A percentile compares a stretch with the other conserved stretches of the same genome.
Conservation (phyloP, 1,140 invertebrate species). For the Phymorhynchus buccinoides region DNA sequence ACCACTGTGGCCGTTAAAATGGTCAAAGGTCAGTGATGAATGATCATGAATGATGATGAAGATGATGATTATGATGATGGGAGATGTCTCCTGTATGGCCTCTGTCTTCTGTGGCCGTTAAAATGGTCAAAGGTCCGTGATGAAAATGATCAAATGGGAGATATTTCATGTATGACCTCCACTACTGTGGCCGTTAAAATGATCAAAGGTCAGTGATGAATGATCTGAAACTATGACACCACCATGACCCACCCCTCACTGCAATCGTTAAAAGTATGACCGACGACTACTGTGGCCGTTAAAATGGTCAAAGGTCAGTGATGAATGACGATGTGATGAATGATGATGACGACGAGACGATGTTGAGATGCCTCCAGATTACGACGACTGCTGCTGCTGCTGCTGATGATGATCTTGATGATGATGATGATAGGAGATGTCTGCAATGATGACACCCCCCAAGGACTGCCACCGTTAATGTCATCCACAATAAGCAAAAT, state of each 20-base stretch:
- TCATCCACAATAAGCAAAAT: no score
- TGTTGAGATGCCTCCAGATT: constrained; percentile 78
- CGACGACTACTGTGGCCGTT: constrained; percentile 96
- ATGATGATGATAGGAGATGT: no score
- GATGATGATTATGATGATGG: no score
- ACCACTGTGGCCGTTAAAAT: constrained; percentile 97
- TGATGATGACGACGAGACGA: constrained; percentile 81
- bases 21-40: constrained; percentile 87
- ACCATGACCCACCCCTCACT: constrained; percentile 74
- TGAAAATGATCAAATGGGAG: constrained; percentile 86
- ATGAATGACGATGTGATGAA: no score
- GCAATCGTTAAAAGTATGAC: no score
- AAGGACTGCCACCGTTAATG: no score
- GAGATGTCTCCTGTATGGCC: constrained; percentile 72
- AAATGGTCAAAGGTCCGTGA: constrained; percentile 93
- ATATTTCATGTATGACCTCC: constrained; percentile 67
- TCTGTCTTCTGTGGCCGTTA: constrained; percentile 91
- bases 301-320: constrained; percentile 95
- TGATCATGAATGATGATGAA: constrained; percentile 81
- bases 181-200: constrained; percentile 97
- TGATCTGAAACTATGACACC: constrained; percentile 84
- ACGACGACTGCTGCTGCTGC: no score
- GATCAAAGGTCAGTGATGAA: constrained; percentile 87
- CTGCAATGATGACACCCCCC: no score
- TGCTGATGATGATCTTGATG: no score